Conservation (phyloP, 2,888 invertebrate species). For the Melipona bicolor region DNA sequence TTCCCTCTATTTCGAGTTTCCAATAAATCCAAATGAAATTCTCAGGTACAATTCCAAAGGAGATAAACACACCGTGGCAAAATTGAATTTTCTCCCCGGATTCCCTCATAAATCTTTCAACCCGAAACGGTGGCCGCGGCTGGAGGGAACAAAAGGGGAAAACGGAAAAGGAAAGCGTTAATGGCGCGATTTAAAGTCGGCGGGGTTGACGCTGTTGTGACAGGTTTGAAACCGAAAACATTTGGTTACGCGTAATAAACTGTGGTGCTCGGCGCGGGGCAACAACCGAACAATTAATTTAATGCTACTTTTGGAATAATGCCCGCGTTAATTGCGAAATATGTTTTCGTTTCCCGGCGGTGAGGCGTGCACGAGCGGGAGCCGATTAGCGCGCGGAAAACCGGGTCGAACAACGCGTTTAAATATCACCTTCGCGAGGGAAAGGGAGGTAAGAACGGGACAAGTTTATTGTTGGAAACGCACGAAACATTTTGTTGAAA, state of each 20-base stretch:
- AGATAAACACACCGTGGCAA: background rate
- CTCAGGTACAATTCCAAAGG: too few relatives aligned
- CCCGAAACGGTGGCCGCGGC: background rate
- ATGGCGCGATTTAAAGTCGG: background rate
- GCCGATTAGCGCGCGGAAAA: slow-evolving; percentile 52
- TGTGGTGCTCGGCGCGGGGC: background rate
- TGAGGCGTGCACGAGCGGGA: slow-evolving; percentile 41
- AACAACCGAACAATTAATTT: slow-evolving; percentile 51
- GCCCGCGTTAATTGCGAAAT: slow-evolving; percentile 49
- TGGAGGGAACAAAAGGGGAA: too few relatives aligned
- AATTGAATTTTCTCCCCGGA: background rate
- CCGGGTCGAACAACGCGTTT: slow-evolving; percentile 48
- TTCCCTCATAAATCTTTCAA: background rate
- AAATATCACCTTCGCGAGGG: slow-evolving; percentile 45
- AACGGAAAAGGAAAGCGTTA: background rate
- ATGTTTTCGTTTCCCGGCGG: slow-evolving; percentile 45
- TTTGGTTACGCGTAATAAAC: slow-evolving; percentile 2
- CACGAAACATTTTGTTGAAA: background rate
- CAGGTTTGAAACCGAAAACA: slow-evolving; percentile 27
- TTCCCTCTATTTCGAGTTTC: too few relatives aligned
- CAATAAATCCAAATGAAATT: too few relatives aligned
- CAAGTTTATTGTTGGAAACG: slow-evolving; percentile 29
- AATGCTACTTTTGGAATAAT: slow-evolving; percentile 52
- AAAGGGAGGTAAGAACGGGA: slow-evolving; percentile 39
- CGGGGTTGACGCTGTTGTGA: background rate